Evolutionary conservation across 1,140 invertebrate genomes (phyloP).

Genomic region (Stratiolaelaps scimitus): DNA sequence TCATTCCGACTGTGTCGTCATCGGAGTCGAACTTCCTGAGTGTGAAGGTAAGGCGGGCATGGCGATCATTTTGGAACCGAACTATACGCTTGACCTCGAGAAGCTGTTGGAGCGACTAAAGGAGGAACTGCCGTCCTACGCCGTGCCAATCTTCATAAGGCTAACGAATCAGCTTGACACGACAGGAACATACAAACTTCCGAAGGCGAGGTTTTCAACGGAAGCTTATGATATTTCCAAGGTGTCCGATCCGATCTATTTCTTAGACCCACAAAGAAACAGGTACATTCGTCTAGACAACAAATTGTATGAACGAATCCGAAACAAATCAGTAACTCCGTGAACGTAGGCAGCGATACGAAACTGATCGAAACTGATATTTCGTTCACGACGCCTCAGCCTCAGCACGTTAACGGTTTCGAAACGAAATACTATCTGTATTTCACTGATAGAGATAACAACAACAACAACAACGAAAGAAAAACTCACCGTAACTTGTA

Average conservation of each 20-base stretch:
- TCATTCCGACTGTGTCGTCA: slow-evolving; percentile 79
- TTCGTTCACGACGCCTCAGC: too few species aligned
- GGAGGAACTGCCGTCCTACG: slow-evolving; percentile 58
- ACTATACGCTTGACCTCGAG: slow-evolving; percentile 53
- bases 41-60: slow-evolving; percentile 87
- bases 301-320: background rate
- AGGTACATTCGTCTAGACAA: background rate
- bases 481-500: too few species aligned
- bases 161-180: slow-evolving; percentile 66
- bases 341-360: too few species aligned
- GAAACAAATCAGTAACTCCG: background rate
- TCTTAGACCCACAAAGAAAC: slow-evolving; percentile 40
- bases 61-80: slow-evolving; percentile 74
- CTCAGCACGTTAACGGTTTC: too few species aligned
- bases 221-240: slow-evolving; percentile 71
- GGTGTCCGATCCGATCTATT: slow-evolving; percentile 45
- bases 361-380: too few species aligned
- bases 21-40: slow-evolving; percentile 71
- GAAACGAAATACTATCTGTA: too few species aligned
- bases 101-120: slow-evolving; percentile 42
- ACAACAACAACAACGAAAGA: too few species aligned
- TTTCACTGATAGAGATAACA: too few species aligned
- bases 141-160: slow-evolving; percentile 72
- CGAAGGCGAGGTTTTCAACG: slow-evolving; percentile 76
- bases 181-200: slow-evolving; percentile 86